Evolutionary conservation across 2,797 vertebrate genomes (phyloP).

Genomic region (Takifugu ocellatus): DNA sequence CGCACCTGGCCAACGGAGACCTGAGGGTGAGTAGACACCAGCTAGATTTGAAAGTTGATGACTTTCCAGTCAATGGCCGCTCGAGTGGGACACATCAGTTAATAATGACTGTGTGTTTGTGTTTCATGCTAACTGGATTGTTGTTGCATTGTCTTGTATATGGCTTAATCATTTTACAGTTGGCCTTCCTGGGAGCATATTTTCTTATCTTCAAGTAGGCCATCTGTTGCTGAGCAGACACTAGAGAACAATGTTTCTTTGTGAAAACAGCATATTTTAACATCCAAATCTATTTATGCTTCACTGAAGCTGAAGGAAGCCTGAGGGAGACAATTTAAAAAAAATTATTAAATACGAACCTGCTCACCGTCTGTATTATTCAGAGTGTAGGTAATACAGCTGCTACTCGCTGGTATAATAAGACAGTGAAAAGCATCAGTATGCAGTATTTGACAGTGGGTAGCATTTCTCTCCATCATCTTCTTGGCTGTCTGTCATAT

Average conservation of each 20-base stretch:
- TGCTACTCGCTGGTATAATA: slow-evolving; percentile 40
- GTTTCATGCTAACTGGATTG: slow-evolving; percentile 33
- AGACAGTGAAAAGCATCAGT: slow-evolving; percentile 5
- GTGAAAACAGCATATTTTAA: slow-evolving; percentile 58
- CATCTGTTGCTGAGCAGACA: slow-evolving; percentile 66
- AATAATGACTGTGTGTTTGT: slow-evolving; percentile 13
- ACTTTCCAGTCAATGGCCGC: neutral
- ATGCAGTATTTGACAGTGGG: too few relatives aligned
- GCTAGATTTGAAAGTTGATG: neutral
- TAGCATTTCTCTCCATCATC: neutral
- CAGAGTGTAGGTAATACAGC: slow-evolving; percentile 41
- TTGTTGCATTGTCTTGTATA: slow-evolving; percentile 33
- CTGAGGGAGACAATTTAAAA: slow-evolving; percentile 45
- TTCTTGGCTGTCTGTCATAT: neutral
- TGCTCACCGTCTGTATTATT: slow-evolving; percentile 55
- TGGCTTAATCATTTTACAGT: slow-evolving; percentile 56
- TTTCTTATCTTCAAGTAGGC: slow-evolving; percentile 63
- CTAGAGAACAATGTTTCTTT: slow-evolving; percentile 54
- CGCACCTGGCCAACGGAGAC: slow-evolving; percentile 95
- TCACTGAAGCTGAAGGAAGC: slow-evolving; percentile 61
- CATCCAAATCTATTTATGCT: slow-evolving; percentile 62
- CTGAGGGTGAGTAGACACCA: slow-evolving; percentile 83
- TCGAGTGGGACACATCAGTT: neutral
- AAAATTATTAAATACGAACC: slow-evolving; percentile 41
- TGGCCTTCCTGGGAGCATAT: slow-evolving; percentile 62